Conservation (phyloP, 92 coral and sea anemone species). For the Actinostola sp. region DNA sequence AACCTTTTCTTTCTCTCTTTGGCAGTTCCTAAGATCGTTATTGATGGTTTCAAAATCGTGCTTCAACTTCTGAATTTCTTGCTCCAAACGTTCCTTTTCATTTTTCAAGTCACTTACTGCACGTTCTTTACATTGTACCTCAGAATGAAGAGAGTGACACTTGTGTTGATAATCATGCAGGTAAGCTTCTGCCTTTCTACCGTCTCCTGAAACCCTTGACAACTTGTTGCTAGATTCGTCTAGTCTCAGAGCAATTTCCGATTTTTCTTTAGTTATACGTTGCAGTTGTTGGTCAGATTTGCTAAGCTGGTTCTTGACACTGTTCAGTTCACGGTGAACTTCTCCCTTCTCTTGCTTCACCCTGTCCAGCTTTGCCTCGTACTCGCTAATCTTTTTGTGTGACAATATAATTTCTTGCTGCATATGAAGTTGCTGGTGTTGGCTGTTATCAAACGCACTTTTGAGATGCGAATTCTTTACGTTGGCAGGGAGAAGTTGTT, state of each 20-base stretch:
- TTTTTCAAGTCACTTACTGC: slow-evolving; percentile 64
- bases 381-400: slow-evolving; percentile 76
- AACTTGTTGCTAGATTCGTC: slow-evolving; percentile 65
- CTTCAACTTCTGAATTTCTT: slow-evolving; percentile 76
- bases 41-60: slow-evolving; percentile 64
- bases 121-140: slow-evolving; percentile 65
- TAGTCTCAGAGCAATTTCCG: slow-evolving; percentile 59
- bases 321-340: slow-evolving; percentile 61
- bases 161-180: slow-evolving; percentile 73
- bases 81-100: slow-evolving; percentile 67
- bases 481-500: slow-evolving; percentile 77
- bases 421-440: slow-evolving; percentile 68
- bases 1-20: slow-evolving; percentile 74
- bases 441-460: slow-evolving; percentile 72
- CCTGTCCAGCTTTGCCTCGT: slow-evolving; percentile 62
- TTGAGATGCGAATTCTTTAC: slow-evolving; percentile 79
- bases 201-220: slow-evolving; percentile 57
- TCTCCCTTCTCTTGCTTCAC: slow-evolving; percentile 66
- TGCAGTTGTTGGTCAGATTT: slow-evolving; percentile 81
- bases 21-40: slow-evolving; percentile 67
- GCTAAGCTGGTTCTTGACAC: slow-evolving; percentile 53
- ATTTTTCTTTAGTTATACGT: slow-evolving; percentile 65
- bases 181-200: slow-evolving; percentile 56
- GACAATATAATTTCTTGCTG: slow-evolving; percentile 75
- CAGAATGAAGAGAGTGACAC: slow-evolving; percentile 53